A percentile compares a stretch with the other conserved stretches of the same genome.
Conservation (phyloP, 2,113 vertebrate species). For the Brachyhypopomus gauderio region DNA sequence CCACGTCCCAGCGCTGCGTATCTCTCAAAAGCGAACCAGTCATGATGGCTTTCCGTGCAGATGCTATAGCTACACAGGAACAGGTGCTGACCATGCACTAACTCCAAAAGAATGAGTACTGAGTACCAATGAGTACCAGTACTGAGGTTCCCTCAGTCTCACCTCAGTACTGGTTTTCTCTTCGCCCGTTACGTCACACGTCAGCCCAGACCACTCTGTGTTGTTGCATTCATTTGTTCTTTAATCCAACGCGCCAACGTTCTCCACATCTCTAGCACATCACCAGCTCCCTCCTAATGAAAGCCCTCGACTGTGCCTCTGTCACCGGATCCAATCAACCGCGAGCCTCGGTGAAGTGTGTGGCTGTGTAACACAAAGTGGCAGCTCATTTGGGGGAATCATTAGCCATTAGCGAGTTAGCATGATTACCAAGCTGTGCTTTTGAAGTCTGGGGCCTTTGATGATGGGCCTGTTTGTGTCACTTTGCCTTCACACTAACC, state of each 20-base stretch:
- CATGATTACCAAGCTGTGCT: constrained; percentile 64
- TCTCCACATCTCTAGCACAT: constrained; percentile 40
- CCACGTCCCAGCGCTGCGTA: constrained; percentile 2
- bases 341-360: constrained; percentile 62
- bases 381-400: constrained; percentile 68
- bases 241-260: not conserved
- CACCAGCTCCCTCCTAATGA: constrained; percentile 49
- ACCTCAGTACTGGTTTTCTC: too few relatives aligned
- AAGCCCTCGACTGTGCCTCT: constrained; percentile 49
- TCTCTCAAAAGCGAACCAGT: not conserved
- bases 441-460: constrained; percentile 67
- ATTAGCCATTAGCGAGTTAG: constrained; percentile 69
- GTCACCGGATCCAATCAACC: constrained; percentile 50
- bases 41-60: not conserved
- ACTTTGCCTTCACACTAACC: constrained; percentile 69
- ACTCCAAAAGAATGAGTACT: not conserved
- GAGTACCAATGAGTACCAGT: too few relatives aligned
- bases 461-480: constrained; percentile 66
- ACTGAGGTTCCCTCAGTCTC: too few relatives aligned
- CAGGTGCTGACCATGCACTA: not conserved
- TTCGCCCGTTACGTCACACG: too few relatives aligned
- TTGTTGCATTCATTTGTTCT: not conserved
- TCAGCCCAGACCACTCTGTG: too few relatives aligned
- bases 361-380: constrained; percentile 64
- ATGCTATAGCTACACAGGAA: not conserved